Percentiles rank a stretch among this genome's conserved stretches.
Conservation (phyloP, 2,797 vertebrate genomes). For the Gorsachius magnificus region DNA sequence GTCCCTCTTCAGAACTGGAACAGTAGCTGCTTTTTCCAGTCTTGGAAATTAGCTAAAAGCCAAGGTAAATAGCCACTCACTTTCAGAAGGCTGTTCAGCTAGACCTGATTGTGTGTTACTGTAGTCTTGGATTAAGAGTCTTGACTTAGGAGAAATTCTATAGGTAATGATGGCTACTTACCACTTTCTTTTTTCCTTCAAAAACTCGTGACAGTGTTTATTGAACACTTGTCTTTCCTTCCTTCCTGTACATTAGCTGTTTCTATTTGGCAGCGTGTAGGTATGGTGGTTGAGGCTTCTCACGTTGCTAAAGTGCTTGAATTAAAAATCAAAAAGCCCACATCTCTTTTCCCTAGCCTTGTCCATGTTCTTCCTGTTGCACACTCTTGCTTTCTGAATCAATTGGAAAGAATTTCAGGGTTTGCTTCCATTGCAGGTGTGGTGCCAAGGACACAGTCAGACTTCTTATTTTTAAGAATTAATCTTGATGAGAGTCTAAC, state of each 20-base stretch:
- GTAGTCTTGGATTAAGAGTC: background rate
- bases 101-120: background rate
- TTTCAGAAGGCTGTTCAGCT: background rate
- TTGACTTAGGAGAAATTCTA: background rate
- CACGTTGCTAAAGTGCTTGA: background rate
- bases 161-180: background rate
- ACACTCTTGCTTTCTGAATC: background rate
- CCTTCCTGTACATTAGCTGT: background rate
- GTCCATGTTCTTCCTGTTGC: background rate
- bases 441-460: background rate
- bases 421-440: background rate
- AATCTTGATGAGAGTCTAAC: background rate
- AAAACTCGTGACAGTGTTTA: background rate
- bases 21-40: background rate
- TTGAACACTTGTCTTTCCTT: background rate
- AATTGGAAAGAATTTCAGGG: background rate
- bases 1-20: background rate
- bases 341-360: background rate
- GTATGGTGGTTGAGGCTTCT: background rate
- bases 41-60: background rate
- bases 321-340: background rate
- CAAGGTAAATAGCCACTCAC: background rate
- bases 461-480: background rate
- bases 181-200: background rate
- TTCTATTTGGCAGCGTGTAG: background rate